Evolutionary conservation across 2,797 vertebrate genomes (phyloP).

Genomic region (Mallotus villosus): DNA sequence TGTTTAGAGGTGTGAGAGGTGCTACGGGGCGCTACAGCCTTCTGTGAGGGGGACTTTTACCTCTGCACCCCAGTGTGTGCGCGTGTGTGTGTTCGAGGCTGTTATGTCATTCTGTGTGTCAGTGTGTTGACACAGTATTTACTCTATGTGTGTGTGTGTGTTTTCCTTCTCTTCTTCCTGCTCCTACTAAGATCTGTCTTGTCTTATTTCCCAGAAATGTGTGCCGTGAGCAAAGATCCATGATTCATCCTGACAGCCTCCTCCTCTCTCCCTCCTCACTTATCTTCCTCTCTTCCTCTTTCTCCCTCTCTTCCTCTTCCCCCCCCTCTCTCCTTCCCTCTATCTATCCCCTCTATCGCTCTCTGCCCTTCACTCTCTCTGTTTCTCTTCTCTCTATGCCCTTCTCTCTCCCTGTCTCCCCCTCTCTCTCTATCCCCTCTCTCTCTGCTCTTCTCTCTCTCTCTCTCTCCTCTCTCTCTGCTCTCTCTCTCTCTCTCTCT

Average conservation of each 20-base stretch:
- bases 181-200: constrained; percentile 53
- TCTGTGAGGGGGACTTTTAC: constrained; percentile 40
- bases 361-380: too few relatives aligned
- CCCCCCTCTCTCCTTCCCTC: background rate
- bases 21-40: constrained; percentile 33
- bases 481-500: background rate
- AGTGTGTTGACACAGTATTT: constrained; percentile 22
- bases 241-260: constrained; percentile 61
- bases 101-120: constrained; percentile 24
- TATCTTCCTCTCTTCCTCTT: background rate
- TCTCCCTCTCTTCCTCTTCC: background rate
- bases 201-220: constrained; percentile 59
- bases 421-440: background rate
- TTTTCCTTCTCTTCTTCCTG: constrained; percentile 24
- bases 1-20: constrained; percentile 64
- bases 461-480: constrained; percentile 6
- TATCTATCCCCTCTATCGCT: background rate
- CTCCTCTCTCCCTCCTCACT: constrained; percentile 6
- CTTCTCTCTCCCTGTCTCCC: background rate
- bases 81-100: constrained; percentile 22
- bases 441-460: background rate
- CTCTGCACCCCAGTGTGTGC: constrained; percentile 31
- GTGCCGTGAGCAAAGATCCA: constrained; percentile 61
- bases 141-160: constrained; percentile 18
- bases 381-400: background rate